phyloP scores from a whole-genome alignment of 2,797 vertebrate genomes.

The Chaunax sp. region DNA sequence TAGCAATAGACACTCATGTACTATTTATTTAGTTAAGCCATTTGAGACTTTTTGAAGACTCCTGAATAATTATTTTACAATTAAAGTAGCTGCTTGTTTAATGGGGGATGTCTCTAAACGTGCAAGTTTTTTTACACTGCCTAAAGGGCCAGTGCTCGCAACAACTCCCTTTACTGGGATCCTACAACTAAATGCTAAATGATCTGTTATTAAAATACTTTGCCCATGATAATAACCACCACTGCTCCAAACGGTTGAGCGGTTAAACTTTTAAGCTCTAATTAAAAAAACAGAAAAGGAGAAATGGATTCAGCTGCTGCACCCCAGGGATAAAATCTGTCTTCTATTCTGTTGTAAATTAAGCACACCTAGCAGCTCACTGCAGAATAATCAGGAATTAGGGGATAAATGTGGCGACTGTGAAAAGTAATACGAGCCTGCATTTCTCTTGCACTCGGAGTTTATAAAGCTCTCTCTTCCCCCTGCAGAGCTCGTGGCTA shows the following conservation, averaged over 20 bases:
- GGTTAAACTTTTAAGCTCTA: slow-evolving; percentile 79
- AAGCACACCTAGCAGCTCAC: slow-evolving; percentile 80
- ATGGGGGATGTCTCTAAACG: slow-evolving; percentile 21
- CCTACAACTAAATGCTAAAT: slow-evolving; percentile 57
- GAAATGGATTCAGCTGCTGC: slow-evolving; percentile 60
- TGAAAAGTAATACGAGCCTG: slow-evolving; percentile 73
- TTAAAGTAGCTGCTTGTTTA: slow-evolving; percentile 20
- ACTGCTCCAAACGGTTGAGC: slow-evolving; percentile 64
- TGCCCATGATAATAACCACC: slow-evolving; percentile 76
- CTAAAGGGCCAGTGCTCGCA: slow-evolving; percentile 32
- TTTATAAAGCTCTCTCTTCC: slow-evolving; percentile 65
- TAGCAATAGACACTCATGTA: background rate
- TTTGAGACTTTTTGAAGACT: background rate
- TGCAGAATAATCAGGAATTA: slow-evolving; percentile 83
- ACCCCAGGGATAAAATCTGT: slow-evolving; percentile 72
- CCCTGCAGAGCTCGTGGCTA: slow-evolving; percentile 48
- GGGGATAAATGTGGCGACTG: slow-evolving; percentile 78
- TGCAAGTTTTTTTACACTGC: slow-evolving; percentile 19
- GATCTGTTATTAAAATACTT: slow-evolving; percentile 78
- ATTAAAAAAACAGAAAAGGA: slow-evolving; percentile 76
- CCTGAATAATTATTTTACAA: slow-evolving; percentile 19
- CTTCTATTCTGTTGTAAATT: slow-evolving; percentile 79
- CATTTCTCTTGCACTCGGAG: slow-evolving; percentile 55
- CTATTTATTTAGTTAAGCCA: slow-evolving; percentile 10
- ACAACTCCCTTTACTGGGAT: slow-evolving; percentile 32